Conservation (phyloP, 2,797 vertebrate species). For the Micropoecilia bifurca region DNA sequence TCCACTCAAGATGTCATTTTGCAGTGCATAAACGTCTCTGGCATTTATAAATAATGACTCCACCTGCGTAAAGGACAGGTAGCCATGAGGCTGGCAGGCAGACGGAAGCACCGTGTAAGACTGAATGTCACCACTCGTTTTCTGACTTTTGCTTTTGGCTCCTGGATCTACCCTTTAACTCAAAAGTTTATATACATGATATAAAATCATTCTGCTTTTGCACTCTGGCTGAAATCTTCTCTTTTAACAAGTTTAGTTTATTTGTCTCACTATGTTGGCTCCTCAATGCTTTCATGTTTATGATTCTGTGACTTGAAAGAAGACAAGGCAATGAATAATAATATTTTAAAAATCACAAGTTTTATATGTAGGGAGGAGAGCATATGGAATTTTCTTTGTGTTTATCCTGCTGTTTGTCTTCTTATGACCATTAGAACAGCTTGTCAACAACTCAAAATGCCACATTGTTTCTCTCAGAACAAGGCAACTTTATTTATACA, state of each 20-base stretch:
- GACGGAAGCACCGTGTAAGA: not conserved
- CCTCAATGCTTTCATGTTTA: conserved; percentile 8
- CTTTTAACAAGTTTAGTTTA: conserved; percentile 1
- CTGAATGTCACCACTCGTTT: conserved; percentile 19
- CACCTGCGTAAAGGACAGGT: conserved; percentile 26
- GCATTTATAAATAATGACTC: conserved; percentile 50
- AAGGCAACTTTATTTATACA: no score
- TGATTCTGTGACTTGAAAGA: conserved; percentile 4
- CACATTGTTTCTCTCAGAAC: conserved; percentile 22
- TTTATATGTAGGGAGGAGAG: not conserved
- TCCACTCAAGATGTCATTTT: conserved; percentile 44
- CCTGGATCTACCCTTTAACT: conserved; percentile 24
- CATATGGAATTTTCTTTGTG: conserved; percentile 20
- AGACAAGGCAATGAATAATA: conserved; percentile 17
- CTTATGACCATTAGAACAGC: conserved; percentile 20
- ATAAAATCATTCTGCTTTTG: not conserved
- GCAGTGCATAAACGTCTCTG: conserved; percentile 47
- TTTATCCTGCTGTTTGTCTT: conserved; percentile 14
- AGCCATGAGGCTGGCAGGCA: conserved; percentile 33
- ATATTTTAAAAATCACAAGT: conserved; percentile 6
- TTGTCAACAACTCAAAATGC: conserved; percentile 25
- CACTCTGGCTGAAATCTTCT: conserved; percentile 3
- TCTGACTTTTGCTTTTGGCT: conserved; percentile 13
- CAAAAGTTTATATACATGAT: conserved; percentile 2
- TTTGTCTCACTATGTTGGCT: conserved; percentile 9